Evolutionary conservation across 2,888 invertebrate genomes (phyloP).

Genomic region (Gandaritis pyraliata): DNA sequence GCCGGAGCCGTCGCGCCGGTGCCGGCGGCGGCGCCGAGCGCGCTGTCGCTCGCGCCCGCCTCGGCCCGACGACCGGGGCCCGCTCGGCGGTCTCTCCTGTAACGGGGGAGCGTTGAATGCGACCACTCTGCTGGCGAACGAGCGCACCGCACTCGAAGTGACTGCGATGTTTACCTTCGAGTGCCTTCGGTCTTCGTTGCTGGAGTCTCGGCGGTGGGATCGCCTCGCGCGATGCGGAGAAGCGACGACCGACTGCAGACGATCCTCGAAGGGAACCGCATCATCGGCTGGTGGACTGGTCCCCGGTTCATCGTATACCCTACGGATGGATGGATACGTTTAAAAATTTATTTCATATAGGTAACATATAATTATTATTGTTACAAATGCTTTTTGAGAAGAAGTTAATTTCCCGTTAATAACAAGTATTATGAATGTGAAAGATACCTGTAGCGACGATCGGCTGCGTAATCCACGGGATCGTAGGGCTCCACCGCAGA

Average conservation of each 20-base stretch:
- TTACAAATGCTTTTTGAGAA: neutral
- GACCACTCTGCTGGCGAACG: neutral
- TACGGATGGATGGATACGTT: slow-evolving; percentile 40
- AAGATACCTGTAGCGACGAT: slow-evolving; percentile 76
- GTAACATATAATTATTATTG: neutral
- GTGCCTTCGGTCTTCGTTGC: slow-evolving; percentile 87
- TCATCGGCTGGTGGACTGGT: slow-evolving; percentile 89
- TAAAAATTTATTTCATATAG: neutral
- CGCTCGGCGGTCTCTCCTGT: slow-evolving; percentile 70
- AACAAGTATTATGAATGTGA: neutral
- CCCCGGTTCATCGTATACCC: slow-evolving; percentile 77
- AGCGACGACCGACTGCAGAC: slow-evolving; percentile 83
- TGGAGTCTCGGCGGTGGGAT: slow-evolving; percentile 85
- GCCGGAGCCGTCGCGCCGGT: slow-evolving; percentile 81
- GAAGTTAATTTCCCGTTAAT: neutral
- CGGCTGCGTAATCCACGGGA: slow-evolving; percentile 76
- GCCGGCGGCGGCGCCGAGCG: slow-evolving; percentile 76
- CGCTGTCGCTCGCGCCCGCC: slow-evolving; percentile 61
- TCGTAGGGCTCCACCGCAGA: slow-evolving; percentile 76
- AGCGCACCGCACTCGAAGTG: neutral
- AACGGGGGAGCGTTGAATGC: slow-evolving; percentile 6
- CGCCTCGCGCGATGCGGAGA: slow-evolving; percentile 75
- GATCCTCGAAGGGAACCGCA: slow-evolving; percentile 72
- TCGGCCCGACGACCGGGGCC: slow-evolving; percentile 66
- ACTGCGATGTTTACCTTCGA: slow-evolving; percentile 61